Percentiles rank a stretch among this genome's conserved stretches.
phyloP scores from a whole-genome alignment of 2,888 invertebrate species.

The Luperina testacea region DNA sequence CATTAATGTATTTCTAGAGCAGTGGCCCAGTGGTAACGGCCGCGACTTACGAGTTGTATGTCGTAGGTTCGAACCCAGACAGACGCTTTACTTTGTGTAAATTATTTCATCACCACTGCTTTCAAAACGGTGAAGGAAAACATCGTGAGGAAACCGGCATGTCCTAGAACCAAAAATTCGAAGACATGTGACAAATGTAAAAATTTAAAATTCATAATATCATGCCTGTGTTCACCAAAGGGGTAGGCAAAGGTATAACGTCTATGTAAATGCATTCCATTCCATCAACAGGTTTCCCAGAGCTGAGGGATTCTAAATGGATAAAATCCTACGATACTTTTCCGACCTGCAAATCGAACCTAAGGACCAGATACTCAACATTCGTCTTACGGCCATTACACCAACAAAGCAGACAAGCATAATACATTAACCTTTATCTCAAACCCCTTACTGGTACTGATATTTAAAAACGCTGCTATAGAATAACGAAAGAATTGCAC shows the following conservation, averaged over 20 bases:
- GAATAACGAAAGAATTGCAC: slow-evolving; percentile 17
- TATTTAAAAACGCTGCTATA: background rate
- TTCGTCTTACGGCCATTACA: background rate
- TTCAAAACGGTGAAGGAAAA: no score
- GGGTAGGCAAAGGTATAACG: background rate
- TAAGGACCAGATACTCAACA: background rate
- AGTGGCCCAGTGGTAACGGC: no score
- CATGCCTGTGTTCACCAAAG: no score
- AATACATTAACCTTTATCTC: background rate
- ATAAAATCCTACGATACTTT: background rate
- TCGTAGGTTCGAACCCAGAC: no score
- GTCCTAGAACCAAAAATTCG: no score
- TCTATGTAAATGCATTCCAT: background rate
- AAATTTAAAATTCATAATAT: no score
- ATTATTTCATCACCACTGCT: no score
- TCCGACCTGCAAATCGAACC: background rate
- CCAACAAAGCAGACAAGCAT: background rate
- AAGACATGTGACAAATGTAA: no score
- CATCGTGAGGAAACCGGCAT: no score
- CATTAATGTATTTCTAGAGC: no score
- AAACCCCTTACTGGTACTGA: background rate
- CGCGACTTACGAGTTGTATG: no score
- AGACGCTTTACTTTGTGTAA: no score
- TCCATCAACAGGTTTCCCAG: background rate
- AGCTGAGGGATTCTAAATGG: background rate